Base-by-base conservation (phyloP, 2,797 vertebrate genomes). In the Anguilla anguilla region DNA sequence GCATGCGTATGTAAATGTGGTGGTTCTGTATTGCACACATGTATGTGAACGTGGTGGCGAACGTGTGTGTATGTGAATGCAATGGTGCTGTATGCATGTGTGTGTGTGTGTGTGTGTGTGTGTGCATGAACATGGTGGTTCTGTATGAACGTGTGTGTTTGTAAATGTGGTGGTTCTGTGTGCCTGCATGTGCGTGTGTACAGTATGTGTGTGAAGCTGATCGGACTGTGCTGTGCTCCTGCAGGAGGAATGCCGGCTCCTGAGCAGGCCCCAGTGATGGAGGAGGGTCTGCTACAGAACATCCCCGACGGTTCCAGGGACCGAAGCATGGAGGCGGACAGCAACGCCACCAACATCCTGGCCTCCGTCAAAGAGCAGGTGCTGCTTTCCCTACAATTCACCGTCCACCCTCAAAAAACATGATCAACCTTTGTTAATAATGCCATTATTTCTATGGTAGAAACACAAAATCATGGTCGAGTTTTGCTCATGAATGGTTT, bases 291-390 rank as follows among this genome's bases (percentile, higher is more conserved):
- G 89, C 93, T 86, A 0, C 95, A 94, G 88, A 92, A 91, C 86
- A 49, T 88, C 0, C 96, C 95, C 91, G 96, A 96, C 89, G 35
- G 91, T 83, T 92, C 95, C 88, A 84, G 94, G 79, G 94, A 93
- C 91, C 93, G 94, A 17, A 93, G 94, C 93, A 95, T 96, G 95
- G 96, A 97, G 91, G 89, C 96, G 19, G 97, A 99, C 93, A 96
- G 94, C 89, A 98, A 97, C 77, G 97, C 98, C 94, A 99, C 97
- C 59, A 98, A 97, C 95, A 98, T 99, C 94, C 93, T 99, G 92
- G 98, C 98, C 91, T 99, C 98, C 10, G 98, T 99, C 69, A 99
- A 99, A 96, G 98, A 99, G 92, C 98, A 99, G 98, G 98, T 97
- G 94, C 77, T 49, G 39, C 43, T 25, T 25, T 39, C 39, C 3